These are phyloP conservation scores for Dicentrarchus labrax DNA, from an alignment of 2,113 vertebrate species.

Conservation along the genomic window DNA sequence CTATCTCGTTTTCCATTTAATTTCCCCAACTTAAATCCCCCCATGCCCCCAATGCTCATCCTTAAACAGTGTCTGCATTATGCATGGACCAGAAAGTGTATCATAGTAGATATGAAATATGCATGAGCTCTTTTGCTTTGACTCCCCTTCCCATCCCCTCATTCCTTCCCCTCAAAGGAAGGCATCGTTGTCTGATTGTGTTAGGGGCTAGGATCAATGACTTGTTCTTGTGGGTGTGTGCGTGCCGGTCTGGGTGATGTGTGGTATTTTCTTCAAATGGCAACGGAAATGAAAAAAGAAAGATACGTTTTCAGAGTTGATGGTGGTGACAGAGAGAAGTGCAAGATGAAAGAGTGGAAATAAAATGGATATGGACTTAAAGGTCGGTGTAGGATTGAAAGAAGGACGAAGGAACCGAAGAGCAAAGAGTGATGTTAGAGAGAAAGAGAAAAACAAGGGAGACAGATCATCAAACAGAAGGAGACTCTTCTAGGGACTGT, in stretches of 20 bases:
- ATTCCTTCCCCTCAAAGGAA: conserved; percentile 54
- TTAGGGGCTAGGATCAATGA: conserved; percentile 68
- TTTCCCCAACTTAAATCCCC: conserved; percentile 61
- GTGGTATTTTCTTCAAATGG: conserved; percentile 54
- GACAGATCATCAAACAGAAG: conserved; percentile 72
- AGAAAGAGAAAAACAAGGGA: conserved; percentile 37
- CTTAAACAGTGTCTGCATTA: conserved; percentile 80
- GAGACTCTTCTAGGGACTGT: conserved; percentile 74
- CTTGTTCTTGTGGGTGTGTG: conserved; percentile 29
- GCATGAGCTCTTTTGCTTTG: conserved; percentile 68
- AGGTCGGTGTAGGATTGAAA: conserved; percentile 42
- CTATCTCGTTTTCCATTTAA: conserved; percentile 73
- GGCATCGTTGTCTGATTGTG: conserved; percentile 71
- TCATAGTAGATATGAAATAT: conserved; percentile 80
- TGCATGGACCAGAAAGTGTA: conserved; percentile 80
- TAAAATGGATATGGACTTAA: conserved; percentile 43
- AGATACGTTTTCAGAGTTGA: conserved; percentile 5
- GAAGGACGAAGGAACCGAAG: neutral
- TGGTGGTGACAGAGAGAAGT: conserved; percentile 20
- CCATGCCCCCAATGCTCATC: conserved; percentile 44
- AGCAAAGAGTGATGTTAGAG: neutral
- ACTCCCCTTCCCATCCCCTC: conserved; percentile 25
- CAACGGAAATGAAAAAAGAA: conserved; percentile 34
- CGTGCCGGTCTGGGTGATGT: neutral
- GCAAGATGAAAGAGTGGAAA: conserved; percentile 36